Conservation (phyloP, 2,888 invertebrate species). For the Sesia apiformis region DNA sequence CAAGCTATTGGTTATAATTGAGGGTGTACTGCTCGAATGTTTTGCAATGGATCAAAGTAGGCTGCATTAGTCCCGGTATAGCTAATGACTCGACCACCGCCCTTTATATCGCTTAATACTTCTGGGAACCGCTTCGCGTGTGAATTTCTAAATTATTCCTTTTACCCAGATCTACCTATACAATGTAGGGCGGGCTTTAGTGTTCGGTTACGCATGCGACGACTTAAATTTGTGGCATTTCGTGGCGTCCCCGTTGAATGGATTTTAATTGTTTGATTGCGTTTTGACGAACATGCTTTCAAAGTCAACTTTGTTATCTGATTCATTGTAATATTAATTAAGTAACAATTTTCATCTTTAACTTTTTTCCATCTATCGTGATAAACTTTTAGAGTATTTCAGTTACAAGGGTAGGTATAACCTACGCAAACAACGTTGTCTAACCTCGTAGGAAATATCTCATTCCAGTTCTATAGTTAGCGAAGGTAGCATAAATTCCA, state of each 20-base stretch:
- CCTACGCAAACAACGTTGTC: no score
- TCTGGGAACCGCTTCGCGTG: not conserved
- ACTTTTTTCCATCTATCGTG: no score
- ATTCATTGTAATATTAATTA: not conserved
- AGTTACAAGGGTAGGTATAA: no score
- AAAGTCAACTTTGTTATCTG: not conserved
- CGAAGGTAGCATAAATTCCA: not conserved
- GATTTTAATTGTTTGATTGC: slow-evolving; percentile 8
- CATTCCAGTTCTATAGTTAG: no score
- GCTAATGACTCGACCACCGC: slow-evolving; percentile 1
- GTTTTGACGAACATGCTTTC: slow-evolving; percentile 4
- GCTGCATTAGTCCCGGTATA: not conserved
- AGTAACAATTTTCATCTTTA: no score
- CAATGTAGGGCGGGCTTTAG: not conserved
- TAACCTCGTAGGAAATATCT: no score
- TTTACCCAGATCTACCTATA: not conserved
- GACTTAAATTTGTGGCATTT: not conserved
- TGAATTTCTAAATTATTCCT: not conserved
- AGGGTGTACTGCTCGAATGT: not conserved
- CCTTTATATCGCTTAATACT: not conserved
- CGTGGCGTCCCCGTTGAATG: slow-evolving; percentile 2
- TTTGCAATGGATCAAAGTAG: not conserved
- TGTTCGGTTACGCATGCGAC: not conserved
- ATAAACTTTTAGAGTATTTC: no score
- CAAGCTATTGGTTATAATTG: no score